A percentile compares a stretch with the other conserved stretches of the same genome.
Conservation (phyloP, 2,888 invertebrate genomes). For the Heteromurus nitidus region DNA sequence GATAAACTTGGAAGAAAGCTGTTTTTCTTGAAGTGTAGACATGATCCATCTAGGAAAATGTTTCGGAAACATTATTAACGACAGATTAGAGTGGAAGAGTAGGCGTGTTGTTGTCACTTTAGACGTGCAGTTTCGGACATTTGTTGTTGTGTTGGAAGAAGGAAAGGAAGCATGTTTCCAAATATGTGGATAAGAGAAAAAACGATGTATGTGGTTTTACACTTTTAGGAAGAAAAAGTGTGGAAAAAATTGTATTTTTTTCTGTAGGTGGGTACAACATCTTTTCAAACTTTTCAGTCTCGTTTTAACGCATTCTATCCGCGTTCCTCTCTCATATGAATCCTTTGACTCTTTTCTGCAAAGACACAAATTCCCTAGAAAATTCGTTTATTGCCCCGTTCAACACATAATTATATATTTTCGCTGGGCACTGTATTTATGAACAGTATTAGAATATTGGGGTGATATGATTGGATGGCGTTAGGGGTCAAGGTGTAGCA, state of each 20-base stretch:
- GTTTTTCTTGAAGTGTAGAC: neutral
- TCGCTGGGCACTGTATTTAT: neutral
- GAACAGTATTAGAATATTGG: neutral
- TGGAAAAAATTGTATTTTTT: neutral
- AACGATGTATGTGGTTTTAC: no score
- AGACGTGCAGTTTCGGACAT: neutral
- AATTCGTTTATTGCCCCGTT: neutral
- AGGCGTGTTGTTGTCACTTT: neutral
- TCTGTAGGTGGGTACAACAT: neutral
- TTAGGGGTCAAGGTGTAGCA: neutral
- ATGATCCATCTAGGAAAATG: neutral
- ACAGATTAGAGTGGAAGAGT: neutral
- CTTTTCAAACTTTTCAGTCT: conserved; percentile 2
- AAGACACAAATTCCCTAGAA: no score
- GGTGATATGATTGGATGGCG: neutral
- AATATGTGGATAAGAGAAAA: no score
- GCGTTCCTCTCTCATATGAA: neutral
- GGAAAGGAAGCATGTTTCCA: neutral
- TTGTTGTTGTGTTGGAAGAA: neutral
- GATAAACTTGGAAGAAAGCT: neutral
- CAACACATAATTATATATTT: neutral
- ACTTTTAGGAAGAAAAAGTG: neutral
- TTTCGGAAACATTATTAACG: neutral
- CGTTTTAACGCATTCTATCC: neutral
- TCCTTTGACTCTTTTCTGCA: no score